Evolutionary conservation across 2,113 vertebrate genomes (phyloP).

Genomic region (Bubalus kerabau): DNA sequence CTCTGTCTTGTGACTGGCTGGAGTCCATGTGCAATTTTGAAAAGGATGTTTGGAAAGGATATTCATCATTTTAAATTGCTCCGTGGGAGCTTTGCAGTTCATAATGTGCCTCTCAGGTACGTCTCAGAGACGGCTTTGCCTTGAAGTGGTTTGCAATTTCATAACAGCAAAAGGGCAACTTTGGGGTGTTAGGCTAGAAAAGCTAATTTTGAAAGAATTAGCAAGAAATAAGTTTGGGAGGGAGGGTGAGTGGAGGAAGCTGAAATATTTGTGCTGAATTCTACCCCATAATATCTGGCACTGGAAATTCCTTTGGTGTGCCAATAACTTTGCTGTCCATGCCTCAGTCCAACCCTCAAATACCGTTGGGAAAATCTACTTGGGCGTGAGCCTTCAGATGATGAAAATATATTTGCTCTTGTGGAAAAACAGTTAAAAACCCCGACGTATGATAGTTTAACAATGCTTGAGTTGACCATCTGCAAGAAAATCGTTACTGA

Average conservation of each 20-base stretch:
- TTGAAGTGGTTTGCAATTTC: slow-evolving; percentile 17
- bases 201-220: neutral
- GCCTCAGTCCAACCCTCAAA: neutral
- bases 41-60: slow-evolving; percentile 72
- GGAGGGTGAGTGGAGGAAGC: too few relatives aligned
- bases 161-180: slow-evolving; percentile 47
- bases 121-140: slow-evolving; percentile 46
- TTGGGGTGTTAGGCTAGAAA: slow-evolving; percentile 19
- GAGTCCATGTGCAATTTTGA: slow-evolving; percentile 68
- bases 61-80: slow-evolving; percentile 79
- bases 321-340: neutral
- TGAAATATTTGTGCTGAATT: neutral
- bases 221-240: neutral
- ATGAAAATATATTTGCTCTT: neutral
- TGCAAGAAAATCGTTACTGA: neutral
- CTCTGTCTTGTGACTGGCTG: slow-evolving; percentile 75
- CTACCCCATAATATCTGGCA: neutral
- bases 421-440: neutral
- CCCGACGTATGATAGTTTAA: neutral
- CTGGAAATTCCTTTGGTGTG: neutral
- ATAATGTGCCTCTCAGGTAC: slow-evolving; percentile 17
- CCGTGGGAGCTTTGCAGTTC: slow-evolving; percentile 49
- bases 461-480: neutral
- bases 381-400: neutral
- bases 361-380: neutral